Conservation (phyloP, 2,113 vertebrate genomes). For the Percina caprodes region DNA sequence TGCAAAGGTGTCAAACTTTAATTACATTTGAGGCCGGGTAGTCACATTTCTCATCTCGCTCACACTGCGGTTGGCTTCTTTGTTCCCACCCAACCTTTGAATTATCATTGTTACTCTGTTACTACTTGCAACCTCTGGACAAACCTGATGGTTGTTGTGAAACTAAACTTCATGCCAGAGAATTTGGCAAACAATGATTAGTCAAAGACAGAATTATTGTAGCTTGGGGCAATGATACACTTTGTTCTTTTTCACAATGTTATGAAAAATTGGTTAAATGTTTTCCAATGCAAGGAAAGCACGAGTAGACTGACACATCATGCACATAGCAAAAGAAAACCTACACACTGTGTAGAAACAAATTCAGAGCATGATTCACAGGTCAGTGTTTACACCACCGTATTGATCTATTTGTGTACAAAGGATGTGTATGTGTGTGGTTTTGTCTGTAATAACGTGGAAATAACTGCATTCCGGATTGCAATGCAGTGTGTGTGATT, state of each 20-base stretch:
- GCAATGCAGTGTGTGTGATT: not conserved
- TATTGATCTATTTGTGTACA: not conserved
- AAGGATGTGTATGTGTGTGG: not conserved
- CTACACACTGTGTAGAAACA: slow-evolving; percentile 1
- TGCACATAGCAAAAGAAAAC: not conserved
- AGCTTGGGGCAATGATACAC: slow-evolving; percentile 48
- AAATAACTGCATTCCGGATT: slow-evolving; percentile 1
- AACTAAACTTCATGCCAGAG: slow-evolving; percentile 31
- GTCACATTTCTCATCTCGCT: slow-evolving; percentile 46
- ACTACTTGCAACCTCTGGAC: slow-evolving; percentile 52
- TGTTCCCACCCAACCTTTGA: slow-evolving; percentile 1
- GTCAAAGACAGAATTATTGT: slow-evolving; percentile 46
- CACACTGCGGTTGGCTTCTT: slow-evolving; percentile 16
- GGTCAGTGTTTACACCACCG: slow-evolving; percentile 1
- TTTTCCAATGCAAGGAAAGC: slow-evolving; percentile 4
- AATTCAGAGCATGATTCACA: not conserved
- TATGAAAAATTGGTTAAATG: not conserved
- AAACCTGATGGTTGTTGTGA: slow-evolving; percentile 52
- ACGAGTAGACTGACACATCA: not conserved
- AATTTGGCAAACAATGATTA: slow-evolving; percentile 36
- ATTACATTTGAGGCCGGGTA: slow-evolving; percentile 53
- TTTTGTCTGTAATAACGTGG: not conserved
- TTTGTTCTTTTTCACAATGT: slow-evolving; percentile 57
- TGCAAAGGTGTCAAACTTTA: slow-evolving; percentile 65
- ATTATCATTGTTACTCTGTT: slow-evolving; percentile 31